Conservation (phyloP, 2,113 vertebrate genomes). For the Salvelinus fontinalis region DNA sequence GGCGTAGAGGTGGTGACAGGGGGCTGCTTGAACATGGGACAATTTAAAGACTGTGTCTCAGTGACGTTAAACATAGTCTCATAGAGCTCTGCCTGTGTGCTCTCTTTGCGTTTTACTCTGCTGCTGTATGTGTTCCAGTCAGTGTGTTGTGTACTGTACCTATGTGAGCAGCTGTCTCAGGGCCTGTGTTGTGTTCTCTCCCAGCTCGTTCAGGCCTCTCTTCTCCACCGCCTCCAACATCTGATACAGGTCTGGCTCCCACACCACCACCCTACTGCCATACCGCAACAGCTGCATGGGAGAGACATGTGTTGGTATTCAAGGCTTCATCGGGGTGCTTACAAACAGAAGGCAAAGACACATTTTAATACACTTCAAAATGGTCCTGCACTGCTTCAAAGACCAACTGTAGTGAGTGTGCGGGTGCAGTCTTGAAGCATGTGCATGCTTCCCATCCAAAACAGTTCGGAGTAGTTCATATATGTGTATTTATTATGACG, state of each 20-base stretch:
- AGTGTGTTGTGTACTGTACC: slow-evolving; percentile 40
- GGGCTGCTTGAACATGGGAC: not conserved
- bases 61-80: not conserved
- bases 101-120: not conserved
- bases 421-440: not conserved
- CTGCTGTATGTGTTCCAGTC: slow-evolving; percentile 1
- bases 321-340: too few species aligned
- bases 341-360: not conserved
- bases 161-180: slow-evolving; percentile 12
- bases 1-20: not conserved
- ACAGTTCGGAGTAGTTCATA: too few species aligned
- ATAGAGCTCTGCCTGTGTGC: not conserved
- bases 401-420: not conserved
- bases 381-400: not conserved
- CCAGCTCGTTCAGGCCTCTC: slow-evolving; percentile 76
- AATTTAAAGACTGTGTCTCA: not conserved
- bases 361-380: slow-evolving; percentile 26
- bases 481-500: too few species aligned
- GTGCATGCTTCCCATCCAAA: too few species aligned
- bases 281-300: slow-evolving; percentile 80
- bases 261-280: slow-evolving; percentile 67
- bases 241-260: slow-evolving; percentile 74
- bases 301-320: slow-evolving; percentile 10
- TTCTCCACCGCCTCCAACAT: slow-evolving; percentile 75
- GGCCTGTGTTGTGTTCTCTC: slow-evolving; percentile 61